Base-by-base conservation (phyloP, 2,113 vertebrate species). In the Chaetura pelagica region DNA sequence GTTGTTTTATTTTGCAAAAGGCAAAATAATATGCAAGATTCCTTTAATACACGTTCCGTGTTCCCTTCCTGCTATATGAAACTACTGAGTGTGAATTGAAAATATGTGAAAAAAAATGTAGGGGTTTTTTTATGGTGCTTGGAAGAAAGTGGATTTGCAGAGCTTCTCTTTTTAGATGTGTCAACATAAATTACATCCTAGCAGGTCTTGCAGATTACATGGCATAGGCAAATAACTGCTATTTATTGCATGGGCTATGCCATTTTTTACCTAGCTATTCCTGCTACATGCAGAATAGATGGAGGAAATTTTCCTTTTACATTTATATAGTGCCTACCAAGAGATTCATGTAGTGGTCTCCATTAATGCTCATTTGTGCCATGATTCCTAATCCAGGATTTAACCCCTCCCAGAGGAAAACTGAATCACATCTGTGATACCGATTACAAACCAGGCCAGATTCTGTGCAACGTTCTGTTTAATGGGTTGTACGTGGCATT, bases 111-210 rank as follows among this genome's bases (percentile, higher is more conserved):
- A 76, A 76, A 74, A 79, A 79, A 52, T 8, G 44, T 44, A 62
- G 35, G 35, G 1, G 17, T 20, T 1, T 57, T 95, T 94, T 94
- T 72, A 90, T 59, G 73, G 59, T 34, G 49, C 61, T 87, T 91
- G 81, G 88, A 91, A 92, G 77, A 82, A 94, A 91, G 94, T 69
- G 93, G 58, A 89, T 97, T 89, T 87, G 72, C 84, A 76, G 93
- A 89, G 84, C 35, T 81, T 89, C 81, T 84, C 68, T 91, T 87
- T 89, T 92, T 87, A 94, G 94, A 95, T 71, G 81, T 95, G 91
- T 89, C 93, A 94, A 87, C 87, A 76, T 94, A 94, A 97, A 96
- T 82, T 94, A 91, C 93, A 94, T 79, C 62, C 77, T 92, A 89
- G 69, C 73, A 79, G 82, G 91, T 93, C 94, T 91, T 87, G 87